These are phyloP conservation scores for Lytechinus pictus DNA, from an alignment of 35 echinoderm and acorn worm genomes.

Conservation along the genomic window DNA sequence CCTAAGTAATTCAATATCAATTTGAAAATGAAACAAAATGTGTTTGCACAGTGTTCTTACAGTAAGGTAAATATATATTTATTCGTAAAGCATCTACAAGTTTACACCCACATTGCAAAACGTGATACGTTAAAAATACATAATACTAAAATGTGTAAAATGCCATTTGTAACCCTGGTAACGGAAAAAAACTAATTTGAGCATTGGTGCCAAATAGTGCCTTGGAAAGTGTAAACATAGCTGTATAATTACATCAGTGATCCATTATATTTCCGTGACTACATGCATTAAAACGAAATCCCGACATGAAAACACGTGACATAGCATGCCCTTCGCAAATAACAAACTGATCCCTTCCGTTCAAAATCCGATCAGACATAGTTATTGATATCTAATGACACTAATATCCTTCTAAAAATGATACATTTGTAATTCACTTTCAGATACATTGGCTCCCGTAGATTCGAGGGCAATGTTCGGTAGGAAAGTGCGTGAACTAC, in stretches of 20 bases:
- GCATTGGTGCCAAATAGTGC: not conserved
- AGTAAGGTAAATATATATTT: too few species aligned
- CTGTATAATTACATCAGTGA: not conserved
- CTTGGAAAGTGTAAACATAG: not conserved
- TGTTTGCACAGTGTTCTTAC: too few species aligned
- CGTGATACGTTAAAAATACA: not conserved
- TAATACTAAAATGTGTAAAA: too few species aligned
- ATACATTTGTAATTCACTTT: conserved; percentile 6
- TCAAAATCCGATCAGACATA: not conserved
- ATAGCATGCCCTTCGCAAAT: not conserved
- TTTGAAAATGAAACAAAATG: too few species aligned
- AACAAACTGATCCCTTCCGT: not conserved
- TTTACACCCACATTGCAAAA: not conserved
- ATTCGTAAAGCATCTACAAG: too few species aligned
- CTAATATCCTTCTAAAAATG: not conserved
- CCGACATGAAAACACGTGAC: not conserved
- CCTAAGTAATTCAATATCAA: too few species aligned
- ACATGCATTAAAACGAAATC: not conserved
- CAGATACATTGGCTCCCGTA: not conserved
- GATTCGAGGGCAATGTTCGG: not conserved
- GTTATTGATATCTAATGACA: not conserved
- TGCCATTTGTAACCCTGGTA: too few species aligned
- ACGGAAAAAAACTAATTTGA: not conserved
- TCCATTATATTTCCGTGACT: not conserved
- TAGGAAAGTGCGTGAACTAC: not conserved